Conservation (phyloP, 2,797 vertebrate species). For the Rhabdophis nuchalis region DNA sequence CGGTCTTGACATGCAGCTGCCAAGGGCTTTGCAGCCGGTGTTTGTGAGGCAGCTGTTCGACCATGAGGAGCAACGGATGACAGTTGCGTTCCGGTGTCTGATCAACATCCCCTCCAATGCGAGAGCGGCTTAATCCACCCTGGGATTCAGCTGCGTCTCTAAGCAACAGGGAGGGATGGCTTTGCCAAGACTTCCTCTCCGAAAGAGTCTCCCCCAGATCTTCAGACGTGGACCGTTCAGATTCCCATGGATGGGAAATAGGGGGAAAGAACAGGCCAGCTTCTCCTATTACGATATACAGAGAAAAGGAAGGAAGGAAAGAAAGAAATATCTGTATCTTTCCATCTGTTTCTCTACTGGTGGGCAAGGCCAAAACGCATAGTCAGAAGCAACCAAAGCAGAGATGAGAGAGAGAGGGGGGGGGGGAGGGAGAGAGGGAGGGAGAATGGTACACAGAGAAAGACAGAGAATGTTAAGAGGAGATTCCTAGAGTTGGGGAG, state of each 20-base stretch:
- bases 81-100: neutral
- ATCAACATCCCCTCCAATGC: neutral
- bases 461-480: too few relatives aligned
- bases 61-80: neutral
- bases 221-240: neutral
- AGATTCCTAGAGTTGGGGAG: too few relatives aligned
- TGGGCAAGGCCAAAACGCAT: neutral
- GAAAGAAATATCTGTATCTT: neutral
- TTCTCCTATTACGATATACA: neutral
- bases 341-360: neutral
- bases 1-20: neutral
- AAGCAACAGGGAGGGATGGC: neutral
- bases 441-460: too few relatives aligned
- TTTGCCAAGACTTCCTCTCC: neutral
- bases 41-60: neutral
- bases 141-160: neutral
- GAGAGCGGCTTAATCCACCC: neutral
- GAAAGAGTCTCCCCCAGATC: neutral
- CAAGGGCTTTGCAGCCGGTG: neutral
- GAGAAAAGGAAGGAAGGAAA: neutral
- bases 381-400: neutral
- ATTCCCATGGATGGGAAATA: neutral
- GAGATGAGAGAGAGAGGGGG: too few relatives aligned
- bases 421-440: too few relatives aligned
- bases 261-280: neutral